Base-by-base conservation (phyloP, 2,888 invertebrate genomes). In the Eurois occulta region DNA sequence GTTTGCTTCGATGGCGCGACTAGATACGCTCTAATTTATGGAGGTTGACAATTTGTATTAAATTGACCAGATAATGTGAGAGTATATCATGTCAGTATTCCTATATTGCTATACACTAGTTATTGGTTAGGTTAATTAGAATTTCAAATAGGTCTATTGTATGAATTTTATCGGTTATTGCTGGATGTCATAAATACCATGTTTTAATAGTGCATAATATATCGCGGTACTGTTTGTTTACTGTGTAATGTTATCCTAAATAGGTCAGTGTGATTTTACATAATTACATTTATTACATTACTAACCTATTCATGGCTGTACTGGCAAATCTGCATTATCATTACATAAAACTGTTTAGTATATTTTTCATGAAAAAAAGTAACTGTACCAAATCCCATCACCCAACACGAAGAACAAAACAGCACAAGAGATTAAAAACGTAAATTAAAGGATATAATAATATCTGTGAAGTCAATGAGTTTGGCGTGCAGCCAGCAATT, bases 1-100 rank as follows among this genome's bases (percentile, higher is more conserved):
- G 94, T 95, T 94, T 94, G 94, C 90, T 94, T 93, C 92, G 94
- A 94, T 94, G 91, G 90, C 91, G 91, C 87, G 89, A 89, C 88
- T 86, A 92, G 94, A 95, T 95, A 94, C 83, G 80, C 38, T 28
- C 73, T 89, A 91, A 94, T 94, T 94, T 94, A 94, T 94, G 83
- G 88, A 83, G 93, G 92, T 92, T 91, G 90, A 92, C 90, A 93
- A 93, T 94, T 93, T 93, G 92, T 92, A 91, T 89, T 86, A 90
- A 92, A 91, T 93, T 91, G 92, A 91, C 90, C 91, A 91, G 91
- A 93, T 93, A 93, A 93, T 91, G 87, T 75, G 80, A 80, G 86
- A 79, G 70, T 88, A 87, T 86, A 87, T 90, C 86, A 87, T 86
- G 86, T 79, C 79, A 77, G 81, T 88, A 84, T 89, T 85, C 84